A percentile compares a stretch with the other conserved stretches of the same genome.
Conservation (phyloP, 2,888 invertebrate species). For the Cryptocephalus primarius region DNA sequence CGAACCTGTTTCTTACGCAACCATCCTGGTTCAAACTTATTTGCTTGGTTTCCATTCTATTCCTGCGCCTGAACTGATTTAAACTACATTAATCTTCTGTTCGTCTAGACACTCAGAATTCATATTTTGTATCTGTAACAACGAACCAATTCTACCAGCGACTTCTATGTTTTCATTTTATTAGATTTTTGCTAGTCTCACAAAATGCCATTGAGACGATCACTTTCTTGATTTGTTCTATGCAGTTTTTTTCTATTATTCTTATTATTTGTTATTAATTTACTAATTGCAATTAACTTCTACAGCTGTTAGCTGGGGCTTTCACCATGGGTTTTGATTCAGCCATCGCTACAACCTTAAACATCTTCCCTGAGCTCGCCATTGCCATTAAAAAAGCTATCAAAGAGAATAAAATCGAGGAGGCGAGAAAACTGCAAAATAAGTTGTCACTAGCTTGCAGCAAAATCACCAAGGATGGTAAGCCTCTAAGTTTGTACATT, state of each 20-base stretch:
- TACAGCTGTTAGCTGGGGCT: constrained; percentile 55
- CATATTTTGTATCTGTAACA: too few species aligned
- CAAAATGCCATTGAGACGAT: too few species aligned
- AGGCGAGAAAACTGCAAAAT: constrained; percentile 42
- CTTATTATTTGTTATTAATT: not conserved
- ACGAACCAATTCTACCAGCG: too few species aligned
- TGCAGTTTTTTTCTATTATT: not conserved
- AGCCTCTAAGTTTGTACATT: not conserved
- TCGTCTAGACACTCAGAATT: too few species aligned
- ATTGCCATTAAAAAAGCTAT: constrained; percentile 46
- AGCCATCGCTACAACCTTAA: constrained; percentile 59
- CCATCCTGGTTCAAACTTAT: too few species aligned
- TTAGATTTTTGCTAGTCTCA: too few species aligned
- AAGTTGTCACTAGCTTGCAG: constrained; percentile 17
- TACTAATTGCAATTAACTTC: constrained; percentile 8
- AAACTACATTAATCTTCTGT: too few species aligned
- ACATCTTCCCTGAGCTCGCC: constrained; percentile 50
- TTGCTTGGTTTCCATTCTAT: too few species aligned
- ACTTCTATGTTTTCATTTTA: too few species aligned
- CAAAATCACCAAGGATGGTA: constrained; percentile 9
- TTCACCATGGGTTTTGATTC: constrained; percentile 59
- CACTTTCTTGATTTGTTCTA: too few species aligned
- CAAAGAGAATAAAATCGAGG: constrained; percentile 32
- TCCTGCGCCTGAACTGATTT: too few species aligned
- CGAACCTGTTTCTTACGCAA: too few species aligned